Percentiles rank a stretch among this genome's conserved stretches.
Evolutionary conservation across 2,888 invertebrate species (phyloP).

Genomic region (Mesorhabditis sp.): DNA sequence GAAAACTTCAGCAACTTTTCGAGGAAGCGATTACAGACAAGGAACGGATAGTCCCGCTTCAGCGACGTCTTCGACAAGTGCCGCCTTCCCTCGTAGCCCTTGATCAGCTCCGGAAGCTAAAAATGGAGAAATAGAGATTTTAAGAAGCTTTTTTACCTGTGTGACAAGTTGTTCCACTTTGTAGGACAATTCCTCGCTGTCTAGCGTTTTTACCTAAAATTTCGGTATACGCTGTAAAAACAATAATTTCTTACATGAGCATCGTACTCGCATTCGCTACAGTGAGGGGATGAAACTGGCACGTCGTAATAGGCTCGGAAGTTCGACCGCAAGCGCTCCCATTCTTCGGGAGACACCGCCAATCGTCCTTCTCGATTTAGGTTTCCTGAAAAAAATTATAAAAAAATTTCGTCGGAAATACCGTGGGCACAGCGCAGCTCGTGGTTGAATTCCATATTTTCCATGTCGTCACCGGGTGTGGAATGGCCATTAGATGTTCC

Average conservation of each 20-base stretch:
- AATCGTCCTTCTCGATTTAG: slow-evolving; percentile 35
- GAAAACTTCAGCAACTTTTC: background rate
- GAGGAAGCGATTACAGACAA: slow-evolving; percentile 1
- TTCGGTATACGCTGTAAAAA: background rate
- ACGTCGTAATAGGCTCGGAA: slow-evolving; percentile 19
- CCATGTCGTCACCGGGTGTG: background rate
- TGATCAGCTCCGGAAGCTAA: background rate
- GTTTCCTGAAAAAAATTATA: slow-evolving; percentile 15
- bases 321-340: slow-evolving; percentile 27
- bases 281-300: background rate
- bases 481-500: too few species aligned
- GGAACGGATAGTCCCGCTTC: background rate
- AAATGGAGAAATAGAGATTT: background rate
- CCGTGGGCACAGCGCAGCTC: slow-evolving; percentile 31
- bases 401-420: slow-evolving; percentile 1
- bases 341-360: slow-evolving; percentile 38
- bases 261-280: slow-evolving; percentile 2
- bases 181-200: slow-evolving; percentile 1
- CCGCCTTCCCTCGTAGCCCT: background rate
- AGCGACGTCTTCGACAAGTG: background rate
- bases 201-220: background rate
- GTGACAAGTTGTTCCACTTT: background rate
- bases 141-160: background rate
- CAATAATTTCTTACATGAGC: slow-evolving; percentile 3
- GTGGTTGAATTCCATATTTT: slow-evolving; percentile 25